Percentiles rank a stretch among this genome's conserved stretches.
phyloP scores from a whole-genome alignment of 1,140 invertebrate species.

The Potamilus streckersoni region DNA sequence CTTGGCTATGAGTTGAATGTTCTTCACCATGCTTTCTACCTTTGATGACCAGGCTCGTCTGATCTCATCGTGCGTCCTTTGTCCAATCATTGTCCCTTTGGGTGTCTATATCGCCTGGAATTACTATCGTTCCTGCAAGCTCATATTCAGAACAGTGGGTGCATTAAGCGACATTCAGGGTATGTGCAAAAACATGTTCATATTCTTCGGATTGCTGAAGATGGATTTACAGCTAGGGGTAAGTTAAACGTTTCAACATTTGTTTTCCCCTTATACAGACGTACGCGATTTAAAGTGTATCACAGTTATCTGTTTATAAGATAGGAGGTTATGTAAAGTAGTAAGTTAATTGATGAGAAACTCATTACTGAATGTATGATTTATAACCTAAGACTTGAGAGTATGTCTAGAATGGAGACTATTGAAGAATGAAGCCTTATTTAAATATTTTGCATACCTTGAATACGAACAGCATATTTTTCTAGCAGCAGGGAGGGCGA shows the following conservation, averaged over 20 bases:
- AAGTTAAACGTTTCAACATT: constrained; percentile 19
- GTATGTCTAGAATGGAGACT: no score
- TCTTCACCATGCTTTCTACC: background rate
- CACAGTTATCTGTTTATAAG: no score
- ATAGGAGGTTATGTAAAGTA: no score
- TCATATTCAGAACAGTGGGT: constrained; percentile 57
- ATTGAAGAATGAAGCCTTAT: no score
- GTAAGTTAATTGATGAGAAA: no score
- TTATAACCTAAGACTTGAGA: no score
- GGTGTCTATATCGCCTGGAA: constrained; percentile 33
- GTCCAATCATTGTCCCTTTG: constrained; percentile 45
- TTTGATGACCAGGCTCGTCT: constrained; percentile 46
- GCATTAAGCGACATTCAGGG: constrained; percentile 38
- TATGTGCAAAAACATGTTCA: constrained; percentile 48
- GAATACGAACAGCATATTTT: no score
- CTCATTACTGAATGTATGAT: no score
- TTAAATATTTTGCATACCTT: no score
- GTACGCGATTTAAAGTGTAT: background rate
- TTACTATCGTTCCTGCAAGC: constrained; percentile 47
- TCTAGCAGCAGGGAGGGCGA: no score
- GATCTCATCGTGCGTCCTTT: constrained; percentile 44
- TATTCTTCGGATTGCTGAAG: constrained; percentile 46
- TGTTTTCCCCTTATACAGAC: no score
- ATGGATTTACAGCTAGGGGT: constrained; percentile 55
- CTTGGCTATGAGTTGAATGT: background rate